Evolutionary conservation across 2,888 invertebrate genomes (phyloP), one percentile per base, ranked within the genome.

Genomic region (Apodemia hepburni): DNA sequence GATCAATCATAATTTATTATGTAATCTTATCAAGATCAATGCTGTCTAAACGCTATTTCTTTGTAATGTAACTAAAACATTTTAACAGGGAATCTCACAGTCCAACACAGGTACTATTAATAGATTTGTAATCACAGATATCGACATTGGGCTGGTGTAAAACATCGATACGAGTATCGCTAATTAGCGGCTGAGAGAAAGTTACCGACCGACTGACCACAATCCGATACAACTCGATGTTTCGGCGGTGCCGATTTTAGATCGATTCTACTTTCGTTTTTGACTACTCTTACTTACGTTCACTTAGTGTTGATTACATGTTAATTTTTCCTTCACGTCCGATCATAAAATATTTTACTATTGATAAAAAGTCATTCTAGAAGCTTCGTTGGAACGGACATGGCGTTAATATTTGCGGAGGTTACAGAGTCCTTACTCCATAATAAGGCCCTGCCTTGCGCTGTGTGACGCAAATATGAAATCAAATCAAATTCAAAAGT

Each of bases 241-340:
- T 90, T 89, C 83, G 86, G 86, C 77, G 77, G 74, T 80, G 81
- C 76, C 80, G 85, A 89, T 87, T 90, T 85, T 87, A 89, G 87
- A 88, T 87, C 84, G 84, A 89, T 85, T 84, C 86, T 84, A 91
- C 90, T 91, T 91, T 91, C 90, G 90, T 87, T 91, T 91, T 89
- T 90, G 87, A 84, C 86, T 87, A 84, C 87, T 87, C 87, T 87
- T 85, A 81, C 86, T 83, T 78, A 80, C 82, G 74, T 77, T 86
- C 85, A 80, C 85, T 78, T 66, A 71, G 73, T 76, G 73, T 73
- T 69, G 69, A 73, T 74, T 76, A 62, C 58, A 58, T 62, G 62
- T 62, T 62, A 62, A 62, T 62, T 62, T 58, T 27, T 45, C 54
- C 54, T 54, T 54, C 54, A 54, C 29, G 54, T 27, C 15, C 54